phyloP scores from a whole-genome alignment of 2,888 invertebrate genomes.

The Napeogenes sylphis region DNA sequence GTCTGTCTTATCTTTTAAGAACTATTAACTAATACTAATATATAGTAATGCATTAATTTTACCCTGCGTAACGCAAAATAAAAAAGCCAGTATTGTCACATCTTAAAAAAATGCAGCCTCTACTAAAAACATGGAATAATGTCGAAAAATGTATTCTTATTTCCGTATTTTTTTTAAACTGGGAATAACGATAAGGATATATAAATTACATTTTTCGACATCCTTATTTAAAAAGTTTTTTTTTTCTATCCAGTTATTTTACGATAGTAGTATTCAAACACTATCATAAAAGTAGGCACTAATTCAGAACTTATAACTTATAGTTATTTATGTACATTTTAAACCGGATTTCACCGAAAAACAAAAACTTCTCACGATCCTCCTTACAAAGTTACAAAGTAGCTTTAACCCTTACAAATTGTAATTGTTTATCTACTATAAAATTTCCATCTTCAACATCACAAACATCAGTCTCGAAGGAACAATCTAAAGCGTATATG shows the following conservation, averaged over 20 bases:
- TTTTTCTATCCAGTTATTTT: too few relatives aligned
- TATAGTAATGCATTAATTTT: not conserved
- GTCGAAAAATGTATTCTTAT: too few relatives aligned
- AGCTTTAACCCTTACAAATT: conserved; percentile 8
- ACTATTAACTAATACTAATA: too few relatives aligned
- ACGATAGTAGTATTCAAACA: too few relatives aligned
- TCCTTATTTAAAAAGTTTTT: too few relatives aligned
- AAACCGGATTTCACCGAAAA: conserved; percentile 3
- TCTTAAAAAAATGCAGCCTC: too few relatives aligned
- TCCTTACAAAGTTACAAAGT: conserved; percentile 22
- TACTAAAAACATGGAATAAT: too few relatives aligned
- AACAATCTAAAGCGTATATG: conserved; percentile 38
- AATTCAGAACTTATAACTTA: conserved; percentile 3
- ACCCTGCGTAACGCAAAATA: not conserved
- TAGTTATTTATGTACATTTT: not conserved
- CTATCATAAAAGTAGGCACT: not conserved
- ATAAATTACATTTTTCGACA: too few relatives aligned
- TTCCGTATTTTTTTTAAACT: too few relatives aligned
- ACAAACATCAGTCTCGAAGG: conserved; percentile 72
- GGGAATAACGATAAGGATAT: too few relatives aligned
- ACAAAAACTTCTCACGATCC: conserved; percentile 2
- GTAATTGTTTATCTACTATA: conserved; percentile 25
- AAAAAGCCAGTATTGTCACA: not conserved
- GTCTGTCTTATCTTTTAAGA: too few relatives aligned
- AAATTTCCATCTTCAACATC: conserved; percentile 44